Evolutionary conservation across 2,888 invertebrate genomes (phyloP), one percentile per base, ranked within the genome.

Genomic region (Melanotus villosus): DNA sequence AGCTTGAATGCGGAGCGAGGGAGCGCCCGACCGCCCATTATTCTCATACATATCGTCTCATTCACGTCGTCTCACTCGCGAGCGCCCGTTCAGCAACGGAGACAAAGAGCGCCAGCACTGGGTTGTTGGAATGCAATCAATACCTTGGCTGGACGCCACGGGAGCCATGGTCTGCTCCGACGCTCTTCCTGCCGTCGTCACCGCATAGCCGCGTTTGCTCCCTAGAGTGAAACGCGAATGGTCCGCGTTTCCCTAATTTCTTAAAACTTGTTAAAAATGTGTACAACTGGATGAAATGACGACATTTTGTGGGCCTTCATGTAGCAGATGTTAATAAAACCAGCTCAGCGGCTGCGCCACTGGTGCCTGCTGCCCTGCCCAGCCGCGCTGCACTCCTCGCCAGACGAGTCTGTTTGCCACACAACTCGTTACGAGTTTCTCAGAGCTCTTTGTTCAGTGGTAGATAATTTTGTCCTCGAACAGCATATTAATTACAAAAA

Each of bases 291-390:
- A 50, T 23, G 14, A 64, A 68, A 68, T 64, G 58, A 64, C 19
- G 52, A 26, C 58, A 65, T 41, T 68, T 68, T 41, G 38, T 32
- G 64, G 38, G 38, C 58, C 50, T 63, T 68, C 36, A 36, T 58
- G 62, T 65, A 65, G 71, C 68, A 68, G 71, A 68, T 70, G 72
- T 72, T 65, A 64, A 58, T 67, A 63, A 56, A 58, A 60, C 38
- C 60, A 70, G 73, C 68, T 75, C 71, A 70, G 77, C 77, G 78
- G 73, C 77, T 77, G 79, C 79, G 78, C 79, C 73, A 70, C 69
- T 72, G 75, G 73, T 76, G 72, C 73, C 75, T 58, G 69, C 73
- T 81, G 84, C 85, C 85, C 84, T 82, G 79, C 79, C 78, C 79
- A 76, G 77, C 77, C 79, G 76, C 80, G 71, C 77, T 76, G 78